These are phyloP conservation scores for Bunonema sp. DNA, from an alignment of 2,888 invertebrate genomes.

Conservation along the genomic window DNA sequence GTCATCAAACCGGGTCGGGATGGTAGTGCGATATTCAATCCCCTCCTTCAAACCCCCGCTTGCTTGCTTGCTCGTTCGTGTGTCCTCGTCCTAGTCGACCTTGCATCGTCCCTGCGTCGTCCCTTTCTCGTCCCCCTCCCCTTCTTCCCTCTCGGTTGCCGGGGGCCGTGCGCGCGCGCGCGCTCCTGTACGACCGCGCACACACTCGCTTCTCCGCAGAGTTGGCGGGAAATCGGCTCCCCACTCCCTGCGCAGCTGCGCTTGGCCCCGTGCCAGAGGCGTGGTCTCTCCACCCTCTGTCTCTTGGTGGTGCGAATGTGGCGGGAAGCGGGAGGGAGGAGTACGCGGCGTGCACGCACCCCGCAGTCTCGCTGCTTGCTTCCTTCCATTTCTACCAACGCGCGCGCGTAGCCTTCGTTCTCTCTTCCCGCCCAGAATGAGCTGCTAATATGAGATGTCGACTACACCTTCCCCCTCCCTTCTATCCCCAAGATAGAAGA, in stretches of 20 bases:
- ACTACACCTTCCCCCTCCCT: neutral
- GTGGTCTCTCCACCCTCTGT: slow-evolving; percentile 1
- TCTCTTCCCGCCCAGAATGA: neutral
- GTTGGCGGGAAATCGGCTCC: neutral
- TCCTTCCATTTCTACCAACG: too few species aligned
- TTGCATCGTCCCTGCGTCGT: neutral
- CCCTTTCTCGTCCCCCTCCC: neutral
- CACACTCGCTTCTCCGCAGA: slow-evolving; percentile 1
- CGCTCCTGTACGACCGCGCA: too few species aligned
- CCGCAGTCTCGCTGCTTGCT: too few species aligned
- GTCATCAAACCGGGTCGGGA: too few species aligned
- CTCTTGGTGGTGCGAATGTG: neutral
- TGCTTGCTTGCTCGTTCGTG: neutral
- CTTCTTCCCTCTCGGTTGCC: neutral
- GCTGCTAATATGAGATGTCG: neutral
- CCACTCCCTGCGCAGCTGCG: neutral
- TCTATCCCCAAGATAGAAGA: neutral
- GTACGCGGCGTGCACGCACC: too few species aligned
- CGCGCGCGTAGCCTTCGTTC: too few species aligned
- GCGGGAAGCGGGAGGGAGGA: neutral
- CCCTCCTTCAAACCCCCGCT: neutral
- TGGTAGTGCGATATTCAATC: neutral
- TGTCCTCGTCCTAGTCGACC: neutral
- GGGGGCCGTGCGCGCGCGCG: too few species aligned
- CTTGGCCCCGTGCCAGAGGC: slow-evolving; percentile 1